A percentile compares a stretch with the other conserved stretches of the same genome.
Conservation (phyloP, 1,140 invertebrate genomes). For the Drosophila jambulina region DNA sequence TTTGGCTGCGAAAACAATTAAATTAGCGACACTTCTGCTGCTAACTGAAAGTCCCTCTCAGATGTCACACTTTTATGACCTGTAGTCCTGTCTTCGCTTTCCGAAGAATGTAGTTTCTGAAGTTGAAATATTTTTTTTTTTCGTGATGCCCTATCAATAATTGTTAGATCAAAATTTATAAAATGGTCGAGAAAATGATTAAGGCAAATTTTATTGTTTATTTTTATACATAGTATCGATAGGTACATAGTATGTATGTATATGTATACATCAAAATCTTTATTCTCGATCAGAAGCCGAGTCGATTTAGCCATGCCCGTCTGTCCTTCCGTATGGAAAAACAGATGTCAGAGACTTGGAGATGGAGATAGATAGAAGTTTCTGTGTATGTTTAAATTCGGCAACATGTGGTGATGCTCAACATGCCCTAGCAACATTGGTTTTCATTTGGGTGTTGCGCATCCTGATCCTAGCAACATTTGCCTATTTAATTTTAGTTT, state of each 20-base stretch:
- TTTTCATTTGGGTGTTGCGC: not conserved
- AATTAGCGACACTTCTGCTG: constrained; percentile 37
- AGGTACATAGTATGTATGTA: not conserved
- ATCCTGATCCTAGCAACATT: not conserved
- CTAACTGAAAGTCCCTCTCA: constrained; percentile 10
- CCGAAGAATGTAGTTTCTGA: not conserved
- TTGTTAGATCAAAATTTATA: not conserved
- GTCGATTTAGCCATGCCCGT: no score
- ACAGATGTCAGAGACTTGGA: no score
- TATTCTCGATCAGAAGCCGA: no score
- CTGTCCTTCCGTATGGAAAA: no score
- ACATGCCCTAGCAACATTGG: not conserved
- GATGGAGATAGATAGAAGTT: no score
- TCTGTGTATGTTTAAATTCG: no score
- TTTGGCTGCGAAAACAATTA: constrained; percentile 47
- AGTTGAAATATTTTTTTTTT: not conserved
- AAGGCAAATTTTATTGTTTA: not conserved
- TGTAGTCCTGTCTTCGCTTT: not conserved
- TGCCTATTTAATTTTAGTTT: not conserved
- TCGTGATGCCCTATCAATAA: not conserved
- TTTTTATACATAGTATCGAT: no score
- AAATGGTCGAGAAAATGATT: not conserved
- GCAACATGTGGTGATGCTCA: no score
- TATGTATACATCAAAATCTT: no score
- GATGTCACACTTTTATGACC: constrained; percentile 14